Base-by-base conservation (phyloP, 1,140 invertebrate genomes). In the Caenorhabditis tropicalis region DNA sequence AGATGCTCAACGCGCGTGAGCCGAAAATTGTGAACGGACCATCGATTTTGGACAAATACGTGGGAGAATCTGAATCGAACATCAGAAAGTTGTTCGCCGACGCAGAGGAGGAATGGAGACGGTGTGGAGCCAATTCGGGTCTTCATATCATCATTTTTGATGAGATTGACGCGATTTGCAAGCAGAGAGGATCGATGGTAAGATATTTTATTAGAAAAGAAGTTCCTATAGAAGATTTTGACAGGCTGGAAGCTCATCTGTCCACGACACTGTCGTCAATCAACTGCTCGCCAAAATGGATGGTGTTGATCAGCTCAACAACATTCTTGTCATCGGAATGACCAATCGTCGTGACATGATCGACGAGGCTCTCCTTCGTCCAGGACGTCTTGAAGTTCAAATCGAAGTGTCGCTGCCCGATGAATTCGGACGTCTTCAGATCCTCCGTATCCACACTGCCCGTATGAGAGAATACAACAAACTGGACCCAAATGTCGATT, bases 1-100 rank as follows among this genome's bases (percentile, higher is more conserved):
- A 96, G 87, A 99, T 99, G 98, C 92, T 99, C 82, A 99, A 99
- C 92, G 96, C 98, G 0, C 93, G 97, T 31, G 97, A 99, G 91
- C 98, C 98, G 0, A 99, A 99, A 93, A 99, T 99, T 90, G 97
- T 99, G 0, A 99, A 99, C 92, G 98, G 98, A n/a, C 98, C 98
- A 0, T 96, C 99, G 91, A 98, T 99, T 91, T 93, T 99, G 85
- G 97, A 99, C 92, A 99, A 99, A 81, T 99, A 98, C 92, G 98
- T 99, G n/a, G 98, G 98, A 84, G 98, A 99, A 92, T 98, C 96
- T 81, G 98, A 99, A 93, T 97, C 98, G 12, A 99, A 99, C 92
- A 94, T 99, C 86, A 92, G 98, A 81, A 93, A 96, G 83, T 92
- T 99, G 48, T 99, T 99, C 92, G 97, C 96, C 87, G 98, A 99